These are phyloP conservation scores for Acomys russatus DNA, from an alignment of 2,797 vertebrate species.

Conservation along the genomic window DNA sequence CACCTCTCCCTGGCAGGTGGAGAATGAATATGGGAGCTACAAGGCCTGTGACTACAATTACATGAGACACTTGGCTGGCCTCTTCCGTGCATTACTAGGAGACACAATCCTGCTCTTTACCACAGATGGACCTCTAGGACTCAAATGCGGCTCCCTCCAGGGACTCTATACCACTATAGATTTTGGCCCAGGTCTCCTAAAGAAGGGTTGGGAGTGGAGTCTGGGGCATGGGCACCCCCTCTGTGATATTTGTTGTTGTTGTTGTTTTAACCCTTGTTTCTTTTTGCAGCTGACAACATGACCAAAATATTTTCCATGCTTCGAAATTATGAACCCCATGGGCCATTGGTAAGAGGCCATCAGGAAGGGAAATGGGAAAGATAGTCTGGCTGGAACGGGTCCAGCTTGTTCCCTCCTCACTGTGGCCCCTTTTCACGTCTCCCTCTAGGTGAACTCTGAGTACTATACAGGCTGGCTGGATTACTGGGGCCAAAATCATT, in stretches of 20 bases:
- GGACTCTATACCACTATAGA: conserved; percentile 96
- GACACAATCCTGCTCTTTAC: conserved; percentile 94
- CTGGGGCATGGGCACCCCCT: conserved; percentile 18
- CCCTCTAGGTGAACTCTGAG: conserved; percentile 96
- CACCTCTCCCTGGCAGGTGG: conserved; percentile 90
- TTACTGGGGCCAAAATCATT: conserved; percentile 96
- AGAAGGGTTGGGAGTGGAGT: conserved; percentile 53
- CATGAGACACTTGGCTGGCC: conserved; percentile 91
- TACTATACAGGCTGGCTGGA: conserved; percentile 99
- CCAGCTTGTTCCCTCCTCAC: neutral
- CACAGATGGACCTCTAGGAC: conserved; percentile 93
- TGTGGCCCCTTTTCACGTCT: conserved; percentile 30
- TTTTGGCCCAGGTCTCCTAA: conserved; percentile 94
- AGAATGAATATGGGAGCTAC: conserved; percentile 99
- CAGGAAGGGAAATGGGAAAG: neutral
- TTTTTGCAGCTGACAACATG: conserved; percentile 91
- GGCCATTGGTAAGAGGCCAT: conserved; percentile 93
- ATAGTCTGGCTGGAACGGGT: neutral
- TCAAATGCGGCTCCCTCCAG: conserved; percentile 94
- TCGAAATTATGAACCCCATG: conserved; percentile 92
- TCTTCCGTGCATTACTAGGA: conserved; percentile 93
- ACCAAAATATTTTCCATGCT: conserved; percentile 93
- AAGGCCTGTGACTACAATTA: conserved; percentile 95
- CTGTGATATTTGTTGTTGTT: neutral
- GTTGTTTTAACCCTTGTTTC: conserved; percentile 35